These are phyloP conservation scores for Genyomyrus donnyi DNA, from an alignment of 2,113 vertebrate species.

Conservation along the genomic window DNA sequence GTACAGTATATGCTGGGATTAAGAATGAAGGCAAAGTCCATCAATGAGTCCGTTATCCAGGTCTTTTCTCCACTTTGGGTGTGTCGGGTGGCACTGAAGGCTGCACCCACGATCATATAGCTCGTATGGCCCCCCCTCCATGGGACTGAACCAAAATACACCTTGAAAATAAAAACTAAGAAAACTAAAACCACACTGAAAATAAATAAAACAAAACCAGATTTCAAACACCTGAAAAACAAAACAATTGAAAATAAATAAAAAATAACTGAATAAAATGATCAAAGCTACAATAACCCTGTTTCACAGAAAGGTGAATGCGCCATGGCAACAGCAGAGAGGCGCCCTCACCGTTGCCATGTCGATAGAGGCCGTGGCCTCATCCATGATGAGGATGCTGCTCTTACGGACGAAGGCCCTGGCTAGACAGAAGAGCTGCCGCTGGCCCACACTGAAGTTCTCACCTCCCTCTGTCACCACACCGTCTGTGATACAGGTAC, in stretches of 20 bases:
- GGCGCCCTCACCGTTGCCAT: conserved; percentile 83
- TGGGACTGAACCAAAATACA: background rate
- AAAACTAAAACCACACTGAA: background rate
- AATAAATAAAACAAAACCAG: background rate
- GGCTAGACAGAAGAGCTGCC: conserved; percentile 92
- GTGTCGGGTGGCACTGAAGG: too few species aligned
- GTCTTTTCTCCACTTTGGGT: too few species aligned
- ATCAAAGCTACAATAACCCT: background rate
- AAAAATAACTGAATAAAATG: background rate
- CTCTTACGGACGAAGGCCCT: conserved; percentile 94
- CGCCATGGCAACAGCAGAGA: background rate
- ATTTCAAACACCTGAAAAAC: background rate
- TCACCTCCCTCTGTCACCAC: conserved; percentile 91
- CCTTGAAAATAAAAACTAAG: background rate
- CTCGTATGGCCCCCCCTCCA: too few species aligned
- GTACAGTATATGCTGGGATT: too few species aligned
- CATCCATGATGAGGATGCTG: conserved; percentile 97
- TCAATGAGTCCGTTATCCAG: too few species aligned
- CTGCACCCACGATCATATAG: too few species aligned
- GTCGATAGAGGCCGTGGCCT: conserved; percentile 96
- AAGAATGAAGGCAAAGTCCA: too few species aligned
- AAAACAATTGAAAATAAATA: background rate
- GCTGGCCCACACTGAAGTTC: conserved; percentile 94
- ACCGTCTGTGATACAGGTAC: conserved; percentile 61
- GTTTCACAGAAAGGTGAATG: background rate